Conservation (phyloP, 2,797 vertebrate genomes). For the Coluber constrictor region DNA sequence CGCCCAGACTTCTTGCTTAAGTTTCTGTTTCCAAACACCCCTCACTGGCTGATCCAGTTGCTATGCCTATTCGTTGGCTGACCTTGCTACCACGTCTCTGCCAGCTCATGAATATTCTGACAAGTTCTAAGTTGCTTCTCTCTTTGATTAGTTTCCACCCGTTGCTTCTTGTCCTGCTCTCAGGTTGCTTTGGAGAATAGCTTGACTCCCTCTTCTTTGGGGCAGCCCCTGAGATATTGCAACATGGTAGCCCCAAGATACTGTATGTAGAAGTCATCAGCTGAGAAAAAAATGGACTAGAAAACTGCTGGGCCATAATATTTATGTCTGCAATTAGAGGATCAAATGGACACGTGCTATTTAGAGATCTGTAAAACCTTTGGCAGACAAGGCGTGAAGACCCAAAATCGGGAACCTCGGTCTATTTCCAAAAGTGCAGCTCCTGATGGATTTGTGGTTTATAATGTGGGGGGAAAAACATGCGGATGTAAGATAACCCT, state of each 20-base stretch:
- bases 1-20: too few species aligned
- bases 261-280: background rate
- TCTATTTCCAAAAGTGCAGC: conserved; percentile 60
- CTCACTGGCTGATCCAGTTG: too few species aligned
- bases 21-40: too few species aligned
- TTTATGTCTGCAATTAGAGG: conserved; percentile 4
- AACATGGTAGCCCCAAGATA: background rate
- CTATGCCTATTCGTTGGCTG: too few species aligned
- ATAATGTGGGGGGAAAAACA: background rate
- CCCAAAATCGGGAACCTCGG: conserved; percentile 50
- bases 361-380: conserved; percentile 41
- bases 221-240: too few species aligned
- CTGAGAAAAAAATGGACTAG: background rate
- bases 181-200: too few species aligned
- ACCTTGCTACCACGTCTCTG: too few species aligned
- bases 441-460: conserved; percentile 40
- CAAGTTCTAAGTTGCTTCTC: too few species aligned
- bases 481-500: conserved; percentile 42
- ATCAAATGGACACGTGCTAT: conserved; percentile 60
- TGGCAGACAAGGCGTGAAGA: conserved; percentile 54
- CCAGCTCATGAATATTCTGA: too few species aligned
- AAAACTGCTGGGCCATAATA: background rate
- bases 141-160: too few species aligned
- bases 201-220: too few species aligned
- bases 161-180: too few species aligned